Percentiles rank a stretch among this genome's conserved stretches.
phyloP scores from a whole-genome alignment of 2,113 vertebrate genomes.

The Prinia subflava region DNA sequence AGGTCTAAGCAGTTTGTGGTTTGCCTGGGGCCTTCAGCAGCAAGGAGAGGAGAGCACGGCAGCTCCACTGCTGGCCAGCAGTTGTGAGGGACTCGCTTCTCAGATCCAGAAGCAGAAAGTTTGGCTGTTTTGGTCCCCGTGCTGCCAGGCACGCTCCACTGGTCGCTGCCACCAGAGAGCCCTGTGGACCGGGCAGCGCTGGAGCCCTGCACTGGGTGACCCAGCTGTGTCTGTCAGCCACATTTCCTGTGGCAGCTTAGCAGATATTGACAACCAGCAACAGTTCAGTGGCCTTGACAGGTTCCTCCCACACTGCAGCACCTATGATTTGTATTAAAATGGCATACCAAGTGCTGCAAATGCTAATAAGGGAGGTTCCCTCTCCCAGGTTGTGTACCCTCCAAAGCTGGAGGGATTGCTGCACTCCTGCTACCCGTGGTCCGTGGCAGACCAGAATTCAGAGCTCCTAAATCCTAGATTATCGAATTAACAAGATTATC shows the following conservation, averaged over 20 bases:
- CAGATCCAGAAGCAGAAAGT: background rate
- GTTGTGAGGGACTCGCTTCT: fast-evolving
- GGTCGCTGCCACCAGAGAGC: background rate
- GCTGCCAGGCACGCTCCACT: background rate
- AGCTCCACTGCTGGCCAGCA: background rate
- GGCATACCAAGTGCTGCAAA: fast-evolving
- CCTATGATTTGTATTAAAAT: background rate
- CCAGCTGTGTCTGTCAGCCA: background rate
- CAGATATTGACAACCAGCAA: background rate
- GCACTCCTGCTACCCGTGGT: fast-evolving
- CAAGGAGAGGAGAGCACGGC: background rate
- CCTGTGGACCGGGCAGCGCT: fast-evolving
- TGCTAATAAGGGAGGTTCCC: background rate
- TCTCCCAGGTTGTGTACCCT: fast-evolving
- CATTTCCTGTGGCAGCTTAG: background rate
- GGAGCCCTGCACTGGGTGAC: background rate
- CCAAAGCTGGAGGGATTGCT: background rate
- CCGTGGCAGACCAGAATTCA: fast-evolving
- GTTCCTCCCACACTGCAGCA: background rate
- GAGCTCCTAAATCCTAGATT: slow-evolving; percentile 4
- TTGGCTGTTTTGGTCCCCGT: fast-evolving
- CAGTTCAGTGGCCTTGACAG: background rate
- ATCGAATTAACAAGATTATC: background rate
- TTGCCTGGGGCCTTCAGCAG: background rate
- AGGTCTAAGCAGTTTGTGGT: background rate